Evolutionary conservation across 1,140 invertebrate species (phyloP).

Genomic region (Brachionus rubens): DNA sequence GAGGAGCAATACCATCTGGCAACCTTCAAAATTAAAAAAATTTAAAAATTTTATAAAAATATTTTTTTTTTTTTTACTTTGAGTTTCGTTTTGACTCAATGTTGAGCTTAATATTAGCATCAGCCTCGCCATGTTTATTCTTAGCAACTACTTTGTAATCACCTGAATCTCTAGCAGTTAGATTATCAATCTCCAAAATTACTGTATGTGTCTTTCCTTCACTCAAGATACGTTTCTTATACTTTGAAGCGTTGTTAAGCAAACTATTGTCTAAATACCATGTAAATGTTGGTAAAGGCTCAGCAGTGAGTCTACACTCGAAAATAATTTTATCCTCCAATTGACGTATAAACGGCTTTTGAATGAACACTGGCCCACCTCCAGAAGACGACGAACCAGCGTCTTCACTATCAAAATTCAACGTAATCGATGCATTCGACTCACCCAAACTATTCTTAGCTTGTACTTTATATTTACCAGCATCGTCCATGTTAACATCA

Average conservation of each 20-base stretch:
- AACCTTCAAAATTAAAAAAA: slow-evolving; percentile 68
- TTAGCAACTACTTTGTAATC: slow-evolving; percentile 86
- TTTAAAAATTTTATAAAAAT: background rate
- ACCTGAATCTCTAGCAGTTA: slow-evolving; percentile 82
- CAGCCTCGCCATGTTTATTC: slow-evolving; percentile 90
- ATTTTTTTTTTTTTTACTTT: background rate
- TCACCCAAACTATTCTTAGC: slow-evolving; percentile 93
- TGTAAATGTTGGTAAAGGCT: slow-evolving; percentile 87
- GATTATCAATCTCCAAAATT: slow-evolving; percentile 84
- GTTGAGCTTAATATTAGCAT: slow-evolving; percentile 84
- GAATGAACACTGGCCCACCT: slow-evolving; percentile 32
- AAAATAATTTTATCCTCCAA: slow-evolving; percentile 41
- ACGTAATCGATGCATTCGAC: slow-evolving; percentile 88
- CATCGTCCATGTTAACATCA: slow-evolving; percentile 91
- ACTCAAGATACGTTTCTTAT: slow-evolving; percentile 24
- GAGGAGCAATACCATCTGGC: slow-evolving; percentile 90
- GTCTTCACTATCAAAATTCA: slow-evolving; percentile 84
- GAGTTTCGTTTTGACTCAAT: slow-evolving; percentile 62
- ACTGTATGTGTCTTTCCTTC: slow-evolving; percentile 80
- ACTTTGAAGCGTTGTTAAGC: slow-evolving; percentile 65
- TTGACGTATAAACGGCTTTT: slow-evolving; percentile 34
- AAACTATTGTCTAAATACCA: slow-evolving; percentile 85
- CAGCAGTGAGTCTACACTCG: slow-evolving; percentile 70
- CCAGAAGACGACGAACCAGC: background rate
- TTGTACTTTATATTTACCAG: slow-evolving; percentile 91